These are phyloP conservation scores for Drosophila merina DNA, from an alignment of 2,888 invertebrate genomes.

Conservation along the genomic window DNA sequence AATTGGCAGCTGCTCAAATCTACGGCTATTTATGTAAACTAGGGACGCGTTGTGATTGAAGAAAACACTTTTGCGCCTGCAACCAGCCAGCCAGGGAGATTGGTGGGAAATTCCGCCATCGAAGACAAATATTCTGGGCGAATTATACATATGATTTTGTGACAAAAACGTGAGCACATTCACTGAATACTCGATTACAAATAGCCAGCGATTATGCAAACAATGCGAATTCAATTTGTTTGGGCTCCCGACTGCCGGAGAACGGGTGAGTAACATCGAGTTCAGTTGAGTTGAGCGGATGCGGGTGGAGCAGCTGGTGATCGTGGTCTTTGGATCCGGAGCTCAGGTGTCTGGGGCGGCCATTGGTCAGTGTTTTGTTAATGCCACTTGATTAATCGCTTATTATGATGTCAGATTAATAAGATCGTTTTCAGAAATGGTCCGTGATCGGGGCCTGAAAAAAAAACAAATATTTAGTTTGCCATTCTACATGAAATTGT, in stretches of 20 bases:
- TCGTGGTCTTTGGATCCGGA: constrained; percentile 48
- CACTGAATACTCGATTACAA: constrained; percentile 59
- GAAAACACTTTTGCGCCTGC: constrained; percentile 13
- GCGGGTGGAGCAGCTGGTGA: constrained; percentile 56
- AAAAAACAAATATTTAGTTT: constrained; percentile 44
- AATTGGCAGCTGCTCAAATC: constrained; percentile 75
- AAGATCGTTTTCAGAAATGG: constrained; percentile 80
- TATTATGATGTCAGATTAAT: constrained; percentile 84
- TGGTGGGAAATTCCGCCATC: constrained; percentile 46
- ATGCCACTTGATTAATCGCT: constrained; percentile 81
- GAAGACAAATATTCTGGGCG: constrained; percentile 40
- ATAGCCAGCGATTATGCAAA: constrained; percentile 66
- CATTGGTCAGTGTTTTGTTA: constrained; percentile 72
- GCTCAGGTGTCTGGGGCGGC: constrained; percentile 59
- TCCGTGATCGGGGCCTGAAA: constrained; percentile 33
- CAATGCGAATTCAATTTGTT: constrained; percentile 79
- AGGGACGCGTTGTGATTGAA: constrained; percentile 21
- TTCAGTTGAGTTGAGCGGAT: constrained; percentile 40
- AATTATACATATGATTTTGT: constrained; percentile 60
- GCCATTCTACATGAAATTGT: constrained; percentile 21
- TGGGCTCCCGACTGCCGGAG: constrained; percentile 54
- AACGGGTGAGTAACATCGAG: constrained; percentile 37
- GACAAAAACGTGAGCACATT: constrained; percentile 76
- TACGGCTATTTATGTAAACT: constrained; percentile 33
- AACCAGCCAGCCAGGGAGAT: not conserved